phyloP scores from a whole-genome alignment of 1,140 invertebrate genomes.

The Macrotrachela quadricornifera region DNA sequence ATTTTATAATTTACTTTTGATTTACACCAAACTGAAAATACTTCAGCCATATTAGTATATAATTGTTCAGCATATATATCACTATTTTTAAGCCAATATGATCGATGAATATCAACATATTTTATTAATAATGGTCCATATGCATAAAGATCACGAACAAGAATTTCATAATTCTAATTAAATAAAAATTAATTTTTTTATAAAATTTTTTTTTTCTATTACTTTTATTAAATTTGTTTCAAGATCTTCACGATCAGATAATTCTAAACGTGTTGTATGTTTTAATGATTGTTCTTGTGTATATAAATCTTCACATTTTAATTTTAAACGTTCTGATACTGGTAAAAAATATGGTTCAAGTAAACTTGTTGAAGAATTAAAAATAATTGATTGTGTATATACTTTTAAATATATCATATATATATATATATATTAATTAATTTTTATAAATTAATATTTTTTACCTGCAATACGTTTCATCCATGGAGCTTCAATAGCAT shows the following conservation, averaged over 20 bases:
- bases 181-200: constrained; percentile 8
- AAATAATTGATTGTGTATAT: constrained; percentile 35
- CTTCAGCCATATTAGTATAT: constrained; percentile 26
- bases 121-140: constrained; percentile 97
- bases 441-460: no score
- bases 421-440: not conserved
- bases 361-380: constrained; percentile 34
- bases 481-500: constrained; percentile 76
- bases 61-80: constrained; percentile 25
- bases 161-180: constrained; percentile 58
- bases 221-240: constrained; percentile 41
- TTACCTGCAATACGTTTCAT: constrained; percentile 81
- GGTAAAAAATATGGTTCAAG: constrained; percentile 34
- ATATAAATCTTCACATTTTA: constrained; percentile 25
- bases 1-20: constrained; percentile 34
- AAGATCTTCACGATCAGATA: constrained; percentile 34
- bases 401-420: constrained; percentile 14
- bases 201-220: constrained; percentile 32
- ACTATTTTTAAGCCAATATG: constrained; percentile 29
- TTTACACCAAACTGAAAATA: constrained; percentile 87
- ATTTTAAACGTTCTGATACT: constrained; percentile 28
- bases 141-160: constrained; percentile 92
- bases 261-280: constrained; percentile 29
- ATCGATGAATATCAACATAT: constrained; percentile 70
- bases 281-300: constrained; percentile 26